Conservation (phyloP, 2,888 invertebrate genomes). For the Lobophora halterata region DNA sequence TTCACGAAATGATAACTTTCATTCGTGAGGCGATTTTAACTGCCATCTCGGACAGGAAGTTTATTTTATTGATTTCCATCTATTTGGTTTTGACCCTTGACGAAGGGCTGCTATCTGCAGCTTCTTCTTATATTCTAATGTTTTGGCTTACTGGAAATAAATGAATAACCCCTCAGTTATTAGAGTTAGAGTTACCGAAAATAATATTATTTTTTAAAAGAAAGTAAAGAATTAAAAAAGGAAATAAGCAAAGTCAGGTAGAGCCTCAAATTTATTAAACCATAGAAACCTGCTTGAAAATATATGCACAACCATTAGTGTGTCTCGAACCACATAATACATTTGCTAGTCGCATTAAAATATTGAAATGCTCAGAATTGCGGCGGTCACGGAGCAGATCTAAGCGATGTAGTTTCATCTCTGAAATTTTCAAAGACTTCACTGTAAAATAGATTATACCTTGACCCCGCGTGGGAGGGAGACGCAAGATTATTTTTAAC, state of each 20-base stretch:
- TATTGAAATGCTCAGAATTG: slow-evolving; percentile 8
- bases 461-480: slow-evolving; percentile 68
- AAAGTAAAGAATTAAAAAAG: too few species aligned
- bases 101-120: too few species aligned
- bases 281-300: slow-evolving; percentile 5
- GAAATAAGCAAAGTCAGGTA: neutral
- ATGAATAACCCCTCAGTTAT: too few species aligned
- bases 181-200: too few species aligned
- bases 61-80: slow-evolving; percentile 25
- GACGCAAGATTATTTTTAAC: slow-evolving; percentile 60
- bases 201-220: too few species aligned
- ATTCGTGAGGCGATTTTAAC: slow-evolving; percentile 49
- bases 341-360: slow-evolving; percentile 14
- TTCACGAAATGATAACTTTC: slow-evolving; percentile 68
- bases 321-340: slow-evolving; percentile 11
- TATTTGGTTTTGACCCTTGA: slow-evolving; percentile 1
- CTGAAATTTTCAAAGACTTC: slow-evolving; percentile 31
- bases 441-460: slow-evolving; percentile 48
- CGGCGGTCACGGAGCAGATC: slow-evolving; percentile 13
- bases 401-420: slow-evolving; percentile 13
- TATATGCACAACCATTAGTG: slow-evolving; percentile 10
- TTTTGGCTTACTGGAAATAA: neutral
- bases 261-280: slow-evolving; percentile 8
- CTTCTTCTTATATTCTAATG: too few species aligned
- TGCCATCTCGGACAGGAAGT: slow-evolving; percentile 21